Base-by-base conservation (phyloP, 2,888 invertebrate genomes). In the Brassicogethes aeneus region DNA sequence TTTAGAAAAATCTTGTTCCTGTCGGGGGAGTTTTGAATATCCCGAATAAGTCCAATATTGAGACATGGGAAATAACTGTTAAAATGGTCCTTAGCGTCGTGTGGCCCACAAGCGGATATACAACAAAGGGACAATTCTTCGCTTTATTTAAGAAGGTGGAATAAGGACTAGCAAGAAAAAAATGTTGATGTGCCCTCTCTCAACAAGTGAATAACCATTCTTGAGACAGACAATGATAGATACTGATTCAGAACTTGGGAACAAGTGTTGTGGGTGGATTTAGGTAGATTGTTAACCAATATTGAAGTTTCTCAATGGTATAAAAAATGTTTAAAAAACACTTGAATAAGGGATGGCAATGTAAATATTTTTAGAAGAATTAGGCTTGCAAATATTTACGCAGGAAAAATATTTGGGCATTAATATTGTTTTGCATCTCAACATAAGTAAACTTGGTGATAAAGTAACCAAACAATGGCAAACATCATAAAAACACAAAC, bases 61-160 rank as follows among this genome's bases (percentile, higher is more conserved):
- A 52, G 52, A 52, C 52, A 55, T 55, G 54, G 54, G 54, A 55
- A 55, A 55, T 55, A 55, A 55, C 55, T 54, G 55, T 55, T 53
- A 52, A 55, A 53, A 45, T 46, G 46, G 51, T 49, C 45, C 48
- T 47, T 42, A 35, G 36, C 41, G 50, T 50, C 52, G 51, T 53
- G 54, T 52, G 54, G 50, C 51, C 45, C 40, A 32, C 14, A 36
- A 47, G 50, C 48, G 48, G 51, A 50, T 51, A 45, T 48, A 45
- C 32, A 32, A 17, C 36, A 36, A 44, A 34, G 34, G 37, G 37
- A n/a, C n/a, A n/a, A n/a, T n/a, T n/a, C n/a, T n/a, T n/a, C 42
- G 45, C 17, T 46, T 44, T 44, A 40, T 41, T 43, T 36, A 32
- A 42, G 16, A 34, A 23, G 16, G 33, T 3, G 17, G 30, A 17